Base-by-base conservation (phyloP, 2,113 vertebrate species). In the Speoplatyrhinus poulsoni region DNA sequence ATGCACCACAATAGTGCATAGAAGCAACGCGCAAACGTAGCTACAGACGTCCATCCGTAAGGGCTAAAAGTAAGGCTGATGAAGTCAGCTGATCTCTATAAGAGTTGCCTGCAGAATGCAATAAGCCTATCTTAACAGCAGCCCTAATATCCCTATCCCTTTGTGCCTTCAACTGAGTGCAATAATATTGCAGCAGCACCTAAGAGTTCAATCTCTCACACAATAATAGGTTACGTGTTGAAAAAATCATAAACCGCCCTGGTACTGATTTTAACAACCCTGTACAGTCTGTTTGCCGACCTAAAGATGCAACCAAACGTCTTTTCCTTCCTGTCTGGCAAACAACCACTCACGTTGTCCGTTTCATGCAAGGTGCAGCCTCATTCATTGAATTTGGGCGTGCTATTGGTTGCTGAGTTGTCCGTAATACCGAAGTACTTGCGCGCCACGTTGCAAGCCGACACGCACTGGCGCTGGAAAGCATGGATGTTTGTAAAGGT, bases 371-470 rank as follows among this genome's bases (percentile, higher is more conserved):
- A 1, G 1, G 16, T 11, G 60, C 73, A 0, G 52, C 71, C 59
- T 41, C 13, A 0, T 65, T 52, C 55, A 8, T 12, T 67, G 62
- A 16, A 6, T 77, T 48, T 1, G 17, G 3, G 17, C 10, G 67
- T 48, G 47, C 74, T 12, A 93, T 93, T 94, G 92, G 92, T 69
- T 72, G 9, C 49, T 13, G 50, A 49, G 10, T 17, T 55, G 77
- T 80, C 82, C 17, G 74, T 79, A 76, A 87, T 57, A 0, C 0
- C 48, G 81, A 75, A 83, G 19, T 62, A 72, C 71, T 73, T 64
- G 56, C 73, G 79, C 92, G 95, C 94, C 95, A 95, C 95, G 94
- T 95, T 89, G 91, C 90, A 92, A 80, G 65, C 70, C 69, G 67
- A 84, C 66, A 56, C 69, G 46, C 75, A n/a, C 32, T 15, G 36